Percentiles rank a stretch among this genome's conserved stretches.
These are phyloP conservation scores for Phasia obesa DNA, from an alignment of 2,888 invertebrate genomes.

Conservation along the genomic window DNA sequence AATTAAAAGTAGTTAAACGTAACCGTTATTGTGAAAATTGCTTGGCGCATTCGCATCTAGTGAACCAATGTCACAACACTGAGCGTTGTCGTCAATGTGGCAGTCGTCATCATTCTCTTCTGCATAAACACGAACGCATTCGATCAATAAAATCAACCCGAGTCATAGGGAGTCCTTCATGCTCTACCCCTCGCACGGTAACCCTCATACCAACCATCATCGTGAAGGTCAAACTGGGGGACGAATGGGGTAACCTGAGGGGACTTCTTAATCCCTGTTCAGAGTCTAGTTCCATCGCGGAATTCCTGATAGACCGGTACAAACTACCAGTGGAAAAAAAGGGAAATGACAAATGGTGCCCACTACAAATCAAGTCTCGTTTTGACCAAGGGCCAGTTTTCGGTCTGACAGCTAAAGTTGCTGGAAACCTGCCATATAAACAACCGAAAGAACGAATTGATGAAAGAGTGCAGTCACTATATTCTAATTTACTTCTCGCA, in stretches of 20 bases:
- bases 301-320: background rate
- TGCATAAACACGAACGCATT: background rate
- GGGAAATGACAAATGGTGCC: background rate
- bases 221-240: background rate
- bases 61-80: background rate
- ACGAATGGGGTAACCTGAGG: background rate
- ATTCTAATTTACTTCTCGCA: background rate
- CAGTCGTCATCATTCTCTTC: background rate
- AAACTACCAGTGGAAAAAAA: background rate
- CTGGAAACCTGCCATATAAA: background rate
- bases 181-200: background rate
- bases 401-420: background rate
- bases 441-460: background rate
- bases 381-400: background rate
- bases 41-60: background rate
- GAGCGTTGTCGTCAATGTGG: background rate
- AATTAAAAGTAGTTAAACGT: background rate
- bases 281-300: background rate
- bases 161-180: too few relatives aligned
- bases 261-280: background rate
- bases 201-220: background rate
- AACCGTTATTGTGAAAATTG: background rate
- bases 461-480: background rate
- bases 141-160: too few relatives aligned
- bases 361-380: background rate